phyloP scores from a whole-genome alignment of 2,797 vertebrate genomes.

The Galago senegalensis region DNA sequence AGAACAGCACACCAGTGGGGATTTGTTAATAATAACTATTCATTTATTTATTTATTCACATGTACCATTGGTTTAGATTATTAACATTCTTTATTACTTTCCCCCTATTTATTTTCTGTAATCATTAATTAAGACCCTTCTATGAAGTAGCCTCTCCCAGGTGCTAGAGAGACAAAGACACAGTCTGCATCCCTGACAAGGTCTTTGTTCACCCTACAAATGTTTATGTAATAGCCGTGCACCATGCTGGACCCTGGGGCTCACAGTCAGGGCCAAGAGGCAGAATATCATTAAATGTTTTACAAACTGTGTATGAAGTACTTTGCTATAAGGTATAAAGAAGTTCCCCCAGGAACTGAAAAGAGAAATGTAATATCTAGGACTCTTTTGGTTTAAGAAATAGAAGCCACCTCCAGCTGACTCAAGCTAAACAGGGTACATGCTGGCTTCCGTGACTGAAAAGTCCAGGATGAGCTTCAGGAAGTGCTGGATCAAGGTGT shows the following conservation, averaged over 20 bases:
- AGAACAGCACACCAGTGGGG: slow-evolving; percentile 61
- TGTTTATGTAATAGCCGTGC: slow-evolving; percentile 19
- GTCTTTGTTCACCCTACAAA: slow-evolving; percentile 38
- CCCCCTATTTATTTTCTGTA: slow-evolving; percentile 34
- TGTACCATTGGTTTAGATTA: slow-evolving; percentile 18
- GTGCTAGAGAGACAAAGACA: slow-evolving; percentile 53
- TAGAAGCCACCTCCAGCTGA: slow-evolving; percentile 14
- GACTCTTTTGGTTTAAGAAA: slow-evolving; percentile 10
- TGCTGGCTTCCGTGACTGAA: neutral
- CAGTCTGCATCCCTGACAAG: neutral
- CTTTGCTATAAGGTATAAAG: slow-evolving; percentile 63
- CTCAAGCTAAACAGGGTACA: neutral
- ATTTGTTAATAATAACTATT: slow-evolving; percentile 70
- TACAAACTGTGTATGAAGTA: neutral
- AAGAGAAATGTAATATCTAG: slow-evolving; percentile 20
- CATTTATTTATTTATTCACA: slow-evolving; percentile 67
- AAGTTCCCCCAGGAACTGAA: slow-evolving; percentile 20
- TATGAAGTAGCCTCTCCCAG: slow-evolving; percentile 4
- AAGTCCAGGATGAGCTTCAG: slow-evolving; percentile 39
- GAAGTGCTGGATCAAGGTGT: slow-evolving; percentile 22
- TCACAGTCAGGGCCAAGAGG: neutral
- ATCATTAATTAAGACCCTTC: slow-evolving; percentile 46
- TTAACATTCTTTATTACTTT: slow-evolving; percentile 36
- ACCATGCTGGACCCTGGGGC: neutral
- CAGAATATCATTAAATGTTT: slow-evolving; percentile 60